These are phyloP conservation scores for Ornithoptera alexandrae DNA, from an alignment of 2,888 invertebrate species.

Conservation along the genomic window DNA sequence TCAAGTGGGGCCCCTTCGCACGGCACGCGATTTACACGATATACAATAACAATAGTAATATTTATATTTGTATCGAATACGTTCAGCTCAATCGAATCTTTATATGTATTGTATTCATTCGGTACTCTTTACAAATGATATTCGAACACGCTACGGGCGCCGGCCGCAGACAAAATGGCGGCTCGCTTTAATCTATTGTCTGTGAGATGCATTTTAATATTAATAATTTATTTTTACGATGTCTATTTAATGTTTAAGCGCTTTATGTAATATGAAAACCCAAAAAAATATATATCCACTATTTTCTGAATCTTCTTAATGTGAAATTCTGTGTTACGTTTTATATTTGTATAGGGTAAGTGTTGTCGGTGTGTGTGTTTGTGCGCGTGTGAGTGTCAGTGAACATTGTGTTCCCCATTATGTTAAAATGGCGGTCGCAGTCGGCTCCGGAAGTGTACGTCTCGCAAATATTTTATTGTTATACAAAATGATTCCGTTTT, in stretches of 20 bases:
- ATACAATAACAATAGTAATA: no score
- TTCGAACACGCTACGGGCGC: not conserved
- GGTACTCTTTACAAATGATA: no score
- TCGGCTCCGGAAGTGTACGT: no score
- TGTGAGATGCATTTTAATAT: constrained; percentile 12
- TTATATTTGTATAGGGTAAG: constrained; percentile 12
- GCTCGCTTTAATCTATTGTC: not conserved
- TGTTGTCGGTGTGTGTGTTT: not conserved
- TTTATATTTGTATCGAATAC: no score
- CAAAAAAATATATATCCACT: constrained; percentile 4
- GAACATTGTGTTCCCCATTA: not conserved
- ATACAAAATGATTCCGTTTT: no score
- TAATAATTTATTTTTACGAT: constrained; percentile 23
- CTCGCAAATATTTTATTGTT: no score
- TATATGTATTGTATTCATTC: no score
- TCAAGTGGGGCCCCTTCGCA: no score
- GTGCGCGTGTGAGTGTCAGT: not conserved
- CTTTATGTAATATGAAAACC: constrained; percentile 12
- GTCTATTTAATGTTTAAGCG: constrained; percentile 16
- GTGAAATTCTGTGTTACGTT: constrained; percentile 21
- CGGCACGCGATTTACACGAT: no score
- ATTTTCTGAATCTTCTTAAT: constrained; percentile 26
- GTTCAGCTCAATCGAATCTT: no score
- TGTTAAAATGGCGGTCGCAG: constrained; percentile 9
- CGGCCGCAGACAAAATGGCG: not conserved